A percentile compares a stretch with the other conserved stretches of the same genome.
phyloP scores from a whole-genome alignment of 2,113 vertebrate genomes.

The Austrofundulus limnaeus region DNA sequence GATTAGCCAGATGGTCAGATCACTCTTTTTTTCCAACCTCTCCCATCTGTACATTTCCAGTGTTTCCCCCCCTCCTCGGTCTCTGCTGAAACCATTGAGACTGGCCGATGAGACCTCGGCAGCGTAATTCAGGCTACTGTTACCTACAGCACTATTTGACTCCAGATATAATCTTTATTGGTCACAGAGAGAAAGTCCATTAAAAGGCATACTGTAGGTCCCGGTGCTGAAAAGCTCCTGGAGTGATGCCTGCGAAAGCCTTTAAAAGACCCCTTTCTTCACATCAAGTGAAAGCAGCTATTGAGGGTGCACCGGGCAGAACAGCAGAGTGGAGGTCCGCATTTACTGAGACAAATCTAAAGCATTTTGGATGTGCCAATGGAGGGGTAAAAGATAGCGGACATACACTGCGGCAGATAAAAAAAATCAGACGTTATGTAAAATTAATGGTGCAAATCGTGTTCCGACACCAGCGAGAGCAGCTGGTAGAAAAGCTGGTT shows the following conservation, averaged over 20 bases:
- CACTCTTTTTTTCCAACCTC: slow-evolving; percentile 58
- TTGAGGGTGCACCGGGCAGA: slow-evolving; percentile 59
- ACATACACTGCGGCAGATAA: slow-evolving; percentile 33
- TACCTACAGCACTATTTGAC: slow-evolving; percentile 63
- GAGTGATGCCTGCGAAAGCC: slow-evolving; percentile 58
- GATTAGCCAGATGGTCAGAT: slow-evolving; percentile 74
- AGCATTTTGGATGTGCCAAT: slow-evolving; percentile 44
- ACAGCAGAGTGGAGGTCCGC: slow-evolving; percentile 54
- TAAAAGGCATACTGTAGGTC: slow-evolving; percentile 68
- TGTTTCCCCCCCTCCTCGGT: not conserved
- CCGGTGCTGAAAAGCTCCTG: slow-evolving; percentile 65
- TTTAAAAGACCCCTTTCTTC: slow-evolving; percentile 70
- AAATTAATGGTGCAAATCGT: not conserved
- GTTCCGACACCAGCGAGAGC: slow-evolving; percentile 18
- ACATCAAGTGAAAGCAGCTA: slow-evolving; percentile 65
- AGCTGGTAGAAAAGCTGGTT: slow-evolving; percentile 5
- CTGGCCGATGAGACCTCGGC: slow-evolving; percentile 4
- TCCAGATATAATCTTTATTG: slow-evolving; percentile 74
- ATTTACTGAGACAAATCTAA: slow-evolving; percentile 57
- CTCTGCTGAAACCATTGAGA: slow-evolving; percentile 46
- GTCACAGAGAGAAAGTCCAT: slow-evolving; percentile 64
- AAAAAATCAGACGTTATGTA: not conserved
- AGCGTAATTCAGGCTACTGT: slow-evolving; percentile 56
- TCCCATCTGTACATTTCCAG: slow-evolving; percentile 60
- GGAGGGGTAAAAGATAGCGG: slow-evolving; percentile 29